Evolutionary conservation across 2,797 vertebrate species (phyloP).

Genomic region (Carduelis carduelis): DNA sequence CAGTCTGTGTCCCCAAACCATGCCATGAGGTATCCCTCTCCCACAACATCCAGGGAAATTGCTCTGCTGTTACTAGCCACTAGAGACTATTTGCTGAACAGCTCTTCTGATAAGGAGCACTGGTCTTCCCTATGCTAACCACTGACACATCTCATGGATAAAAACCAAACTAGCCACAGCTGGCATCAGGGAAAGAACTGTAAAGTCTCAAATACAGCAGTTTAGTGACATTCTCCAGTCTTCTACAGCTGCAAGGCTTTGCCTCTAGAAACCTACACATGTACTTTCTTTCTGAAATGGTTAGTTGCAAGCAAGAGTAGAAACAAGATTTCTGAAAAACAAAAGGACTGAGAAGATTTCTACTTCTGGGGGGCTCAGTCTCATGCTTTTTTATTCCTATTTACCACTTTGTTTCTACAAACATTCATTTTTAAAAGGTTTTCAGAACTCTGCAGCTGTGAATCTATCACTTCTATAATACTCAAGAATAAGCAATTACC

Average conservation of each 20-base stretch:
- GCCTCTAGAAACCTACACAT: not conserved
- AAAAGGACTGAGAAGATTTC: not conserved
- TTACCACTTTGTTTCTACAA: not conserved
- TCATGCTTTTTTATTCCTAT: not conserved
- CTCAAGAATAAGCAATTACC: not conserved
- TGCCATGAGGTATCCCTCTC: not conserved
- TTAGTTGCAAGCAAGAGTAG: not conserved
- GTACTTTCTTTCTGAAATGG: not conserved
- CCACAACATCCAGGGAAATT: not conserved
- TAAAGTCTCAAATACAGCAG: not conserved
- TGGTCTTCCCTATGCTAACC: not conserved
- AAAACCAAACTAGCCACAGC: not conserved
- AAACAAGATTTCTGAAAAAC: not conserved
- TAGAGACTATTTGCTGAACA: not conserved
- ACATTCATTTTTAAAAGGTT: not conserved
- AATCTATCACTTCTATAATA: not conserved
- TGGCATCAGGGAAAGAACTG: not conserved
- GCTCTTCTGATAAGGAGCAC: fast-evolving
- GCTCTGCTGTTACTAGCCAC: not conserved
- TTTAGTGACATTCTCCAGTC: not conserved
- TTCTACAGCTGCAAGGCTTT: not conserved
- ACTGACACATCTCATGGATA: fast-evolving
- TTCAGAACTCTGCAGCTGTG: not conserved
- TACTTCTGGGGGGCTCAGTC: fast-evolving
- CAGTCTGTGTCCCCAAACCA: not conserved